Percentiles rank a stretch among this genome's conserved stretches.
These are phyloP conservation scores for Microctenopoma lineatum DNA, from an alignment of 2,797 vertebrate genomes.

Conservation along the genomic window DNA sequence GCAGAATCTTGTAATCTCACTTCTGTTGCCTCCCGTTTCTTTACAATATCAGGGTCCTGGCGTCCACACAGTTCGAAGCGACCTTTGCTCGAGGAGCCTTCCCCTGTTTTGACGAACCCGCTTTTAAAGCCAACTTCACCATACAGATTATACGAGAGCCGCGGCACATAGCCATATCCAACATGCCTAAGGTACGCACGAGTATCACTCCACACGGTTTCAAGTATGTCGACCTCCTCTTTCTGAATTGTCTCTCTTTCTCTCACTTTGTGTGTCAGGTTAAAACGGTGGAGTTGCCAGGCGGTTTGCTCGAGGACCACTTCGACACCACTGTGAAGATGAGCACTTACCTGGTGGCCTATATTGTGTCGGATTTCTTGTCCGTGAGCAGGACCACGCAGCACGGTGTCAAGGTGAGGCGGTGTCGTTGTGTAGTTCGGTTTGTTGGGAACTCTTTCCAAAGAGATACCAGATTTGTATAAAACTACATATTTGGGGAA, in stretches of 20 bases:
- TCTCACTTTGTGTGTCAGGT: conserved; percentile 71
- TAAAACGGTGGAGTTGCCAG: conserved; percentile 82
- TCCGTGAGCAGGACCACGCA: conserved; percentile 89
- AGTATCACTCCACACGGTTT: neutral
- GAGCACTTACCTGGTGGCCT: conserved; percentile 95
- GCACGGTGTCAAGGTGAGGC: conserved; percentile 88
- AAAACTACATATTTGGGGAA: neutral
- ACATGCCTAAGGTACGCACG: conserved; percentile 89
- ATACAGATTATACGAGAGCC: conserved; percentile 86
- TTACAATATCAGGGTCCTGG: conserved; percentile 80
- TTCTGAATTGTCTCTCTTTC: conserved; percentile 19
- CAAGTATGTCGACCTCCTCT: neutral
- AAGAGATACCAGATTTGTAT: too few relatives aligned
- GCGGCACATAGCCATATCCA: conserved; percentile 87
- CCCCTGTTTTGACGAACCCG: conserved; percentile 93
- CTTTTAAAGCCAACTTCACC: conserved; percentile 91
- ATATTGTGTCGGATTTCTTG: conserved; percentile 92
- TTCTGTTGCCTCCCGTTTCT: neutral
- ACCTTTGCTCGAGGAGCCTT: conserved; percentile 91
- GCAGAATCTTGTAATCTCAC: neutral
- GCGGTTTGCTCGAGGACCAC: conserved; percentile 88
- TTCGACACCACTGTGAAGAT: conserved; percentile 92
- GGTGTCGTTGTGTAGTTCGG: neutral
- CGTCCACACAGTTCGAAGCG: conserved; percentile 92
- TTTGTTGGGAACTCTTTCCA: neutral